Evolutionary conservation across 2,888 invertebrate species (phyloP), one percentile per base, ranked within the genome.

Genomic region (Metellina segmentata): DNA sequence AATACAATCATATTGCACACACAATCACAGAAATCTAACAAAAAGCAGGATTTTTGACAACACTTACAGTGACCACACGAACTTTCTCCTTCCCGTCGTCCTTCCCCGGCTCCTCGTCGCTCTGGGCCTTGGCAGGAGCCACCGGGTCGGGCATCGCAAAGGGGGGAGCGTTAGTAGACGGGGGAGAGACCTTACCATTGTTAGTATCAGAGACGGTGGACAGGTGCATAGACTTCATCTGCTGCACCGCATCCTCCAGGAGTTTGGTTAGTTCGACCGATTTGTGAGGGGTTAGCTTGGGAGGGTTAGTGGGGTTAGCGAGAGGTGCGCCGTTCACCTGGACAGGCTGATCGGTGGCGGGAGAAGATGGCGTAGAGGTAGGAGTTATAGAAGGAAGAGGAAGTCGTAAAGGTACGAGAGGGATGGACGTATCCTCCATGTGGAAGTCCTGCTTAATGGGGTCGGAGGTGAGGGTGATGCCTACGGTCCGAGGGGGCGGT

Each of bases 61-160:
- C 78, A 92, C 93, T 92, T 89, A 90, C 90, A 72, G 88, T 93
- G 61, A 89, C 49, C 81, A 92, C 90, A 77, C 85, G 90, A 81
- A 79, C 79, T 6, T 53, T 81, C 53, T 86, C 90, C 79, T 75
- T 81, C 16, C 53, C 81, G 19, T 85, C 85, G 70, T 90, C 86
- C 6, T 71, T 70, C 9, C 49, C 70, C 69, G 52, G 13, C 71
- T 85, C 86, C 7, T 49, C 77, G 6, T 51, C 61, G 75, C 13
- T 52, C 72, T n/a, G 13, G 13, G 16, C 83, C 83, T 82, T 88
- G 61, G 53, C 81, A 16, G 81, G 69, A 77, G 52, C 34, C 20
- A 70, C 9, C 19, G 61, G 13, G 71, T 81, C 81, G 81, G 75
- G 61, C n/a, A 75, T 71, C 53, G 71, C 34, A 74, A 49, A 79